Base-by-base conservation (phyloP, 2,888 invertebrate genomes). In the Phyllotreta cruciferae region DNA sequence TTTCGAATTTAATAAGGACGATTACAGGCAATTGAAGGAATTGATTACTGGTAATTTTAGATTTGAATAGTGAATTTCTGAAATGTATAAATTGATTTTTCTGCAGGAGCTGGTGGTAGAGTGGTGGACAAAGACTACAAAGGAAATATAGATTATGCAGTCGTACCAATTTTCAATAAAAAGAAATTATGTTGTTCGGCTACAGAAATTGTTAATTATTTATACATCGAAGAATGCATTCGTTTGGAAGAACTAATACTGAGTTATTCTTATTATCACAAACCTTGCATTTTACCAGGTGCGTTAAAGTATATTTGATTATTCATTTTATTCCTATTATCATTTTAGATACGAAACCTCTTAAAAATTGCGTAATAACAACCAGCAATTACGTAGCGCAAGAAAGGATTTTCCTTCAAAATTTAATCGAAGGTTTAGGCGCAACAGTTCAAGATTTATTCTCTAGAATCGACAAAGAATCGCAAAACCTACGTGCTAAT, bases 351-450 rank as follows among this genome's bases (percentile, higher is more conserved):
- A 74, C 79, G 0, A 79, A 81, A 56, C 89, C 88, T 0, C 80
- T 96, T 13, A 72, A 78, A 0, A 88, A 86, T 45, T 91, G 92
- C 73, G 91, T 93, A 0, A 85, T 94, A 60, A 90, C 92, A 7
- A 85, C 94, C 67, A 94, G 93, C 72, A 88, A 90, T 0, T 95
- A 93, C 78, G 81, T 84, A 8, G 88, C 88, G 0, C 82, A 85
- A 6, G 94, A 95, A 81, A 82, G 94, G 34, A 86, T 85, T 14
- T 94, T 90, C 74, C 82, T 96, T 0, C 86, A 88, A 62, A 84
- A 86, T 38, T 79, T 95, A 41, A 89, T 90, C 0, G 86, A 86
- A 69, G 79, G 86, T 36, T 80, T 95, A 8, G 94, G 95, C 0
- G 94, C 92, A 1, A 83, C 81, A 7, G 74, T 73, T 36, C 79